These are phyloP conservation scores for Amblyteles armatorius DNA, from an alignment of 2,888 invertebrate genomes.

Conservation along the genomic window DNA sequence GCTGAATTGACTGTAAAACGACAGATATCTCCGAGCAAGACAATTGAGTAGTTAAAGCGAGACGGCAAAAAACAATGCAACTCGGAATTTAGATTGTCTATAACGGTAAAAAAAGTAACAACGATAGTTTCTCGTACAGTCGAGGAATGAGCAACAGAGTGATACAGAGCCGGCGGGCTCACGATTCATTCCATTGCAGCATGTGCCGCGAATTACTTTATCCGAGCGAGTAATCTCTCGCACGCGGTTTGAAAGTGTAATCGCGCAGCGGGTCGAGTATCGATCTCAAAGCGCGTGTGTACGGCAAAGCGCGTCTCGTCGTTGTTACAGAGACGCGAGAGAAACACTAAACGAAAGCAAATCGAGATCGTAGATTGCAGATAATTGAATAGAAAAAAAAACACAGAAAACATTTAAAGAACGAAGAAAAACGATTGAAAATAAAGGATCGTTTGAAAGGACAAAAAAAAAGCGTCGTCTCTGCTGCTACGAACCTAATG, in stretches of 20 bases:
- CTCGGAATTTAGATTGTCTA: neutral
- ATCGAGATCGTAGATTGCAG: conserved; percentile 10
- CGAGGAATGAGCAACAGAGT: conserved; percentile 59
- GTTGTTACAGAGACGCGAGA: conserved; percentile 14
- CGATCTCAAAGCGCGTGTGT: conserved; percentile 34
- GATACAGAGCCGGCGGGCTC: conserved; percentile 44
- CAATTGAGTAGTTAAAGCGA: neutral
- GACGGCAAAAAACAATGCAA: neutral
- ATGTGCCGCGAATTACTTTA: conserved; percentile 73
- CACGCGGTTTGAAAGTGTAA: conserved; percentile 72
- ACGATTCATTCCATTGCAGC: conserved; percentile 66
- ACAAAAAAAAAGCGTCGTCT: neutral
- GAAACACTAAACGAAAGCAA: neutral
- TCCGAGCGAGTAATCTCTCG: conserved; percentile 72
- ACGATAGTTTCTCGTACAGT: conserved; percentile 6
- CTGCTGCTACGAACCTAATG: neutral
- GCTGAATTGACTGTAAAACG: neutral
- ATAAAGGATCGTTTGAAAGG: neutral
- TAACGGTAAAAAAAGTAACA: neutral
- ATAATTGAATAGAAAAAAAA: neutral
- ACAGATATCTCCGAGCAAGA: no score
- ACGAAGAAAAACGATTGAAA: neutral
- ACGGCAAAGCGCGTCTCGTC: conserved; percentile 6
- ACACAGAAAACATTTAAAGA: neutral
- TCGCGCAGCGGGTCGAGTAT: conserved; percentile 9